Evolutionary conservation across 2,113 vertebrate species (phyloP), one percentile per base, ranked within the genome.

Genomic region (Plotosus lineatus): DNA sequence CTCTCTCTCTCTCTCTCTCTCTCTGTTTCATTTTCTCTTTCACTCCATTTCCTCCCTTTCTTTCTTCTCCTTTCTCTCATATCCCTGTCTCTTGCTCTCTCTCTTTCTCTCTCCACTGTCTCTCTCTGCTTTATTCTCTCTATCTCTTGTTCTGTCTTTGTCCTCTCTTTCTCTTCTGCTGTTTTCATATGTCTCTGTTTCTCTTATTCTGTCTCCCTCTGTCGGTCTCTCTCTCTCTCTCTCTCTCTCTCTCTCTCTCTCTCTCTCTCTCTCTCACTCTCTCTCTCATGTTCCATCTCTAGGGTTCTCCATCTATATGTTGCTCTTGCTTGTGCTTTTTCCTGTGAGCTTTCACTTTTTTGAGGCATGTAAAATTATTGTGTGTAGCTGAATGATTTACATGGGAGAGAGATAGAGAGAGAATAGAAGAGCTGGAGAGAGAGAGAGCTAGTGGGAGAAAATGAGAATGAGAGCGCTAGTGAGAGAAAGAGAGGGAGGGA

Each of bases 321-420:
- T 21, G n/a, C 23, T 69, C 21, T 17, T 3, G 1, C 19, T 38
- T 36, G 15, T 38, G 36, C 8, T 58, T 42, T 79, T 79, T 77
- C 44, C 38, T 50, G 38, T 14, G 33, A 74, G 79, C 71, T 23
- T 77, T 78, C 56, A 2, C 40, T 53, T 55, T 79, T 78, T 80
- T 71, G 51, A 78, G 55, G 63, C 74, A 78, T 81, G 60, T 53
- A 68, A 63, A 85, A 81, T 77, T 53, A 75, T 82, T 19, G 33
- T 65, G 42, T 58, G n/a, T 71, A 65, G 77, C 23, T 88, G 73
- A 84, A 85, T 86, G 83, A 85, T 76, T 72, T 74, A 58, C 63
- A 65, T 53, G 11, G 26, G 74, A 31, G 60, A 75, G 50, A 46
- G 61, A 72, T 55, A 31, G 60, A 75, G 6, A 6, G 76, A 58